Evolutionary conservation across 1,140 invertebrate genomes (phyloP).

Genomic region (Trichonephila clavipes): DNA sequence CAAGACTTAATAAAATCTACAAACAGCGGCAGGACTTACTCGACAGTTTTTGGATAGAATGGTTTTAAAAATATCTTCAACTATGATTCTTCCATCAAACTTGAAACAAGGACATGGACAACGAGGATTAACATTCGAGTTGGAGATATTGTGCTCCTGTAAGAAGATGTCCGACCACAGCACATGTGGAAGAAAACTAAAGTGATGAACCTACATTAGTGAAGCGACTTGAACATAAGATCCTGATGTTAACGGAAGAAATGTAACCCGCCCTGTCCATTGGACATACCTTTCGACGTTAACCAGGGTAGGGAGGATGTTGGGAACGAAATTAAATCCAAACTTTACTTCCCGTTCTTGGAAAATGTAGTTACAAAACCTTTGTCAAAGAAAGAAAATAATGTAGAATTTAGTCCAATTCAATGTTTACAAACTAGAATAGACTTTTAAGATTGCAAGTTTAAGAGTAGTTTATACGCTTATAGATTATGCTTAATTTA

Average conservation of each 20-base stretch:
- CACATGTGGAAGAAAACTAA: not conserved
- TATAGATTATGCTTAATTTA: too few relatives aligned
- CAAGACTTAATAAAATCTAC: conserved; percentile 79
- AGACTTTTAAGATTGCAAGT: too few relatives aligned
- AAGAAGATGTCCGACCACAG: conserved; percentile 13
- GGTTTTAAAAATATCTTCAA: not conserved
- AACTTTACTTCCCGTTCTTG: too few relatives aligned
- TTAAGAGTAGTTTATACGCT: too few relatives aligned
- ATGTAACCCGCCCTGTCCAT: too few relatives aligned
- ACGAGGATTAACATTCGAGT: not conserved
- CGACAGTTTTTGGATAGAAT: conserved; percentile 61
- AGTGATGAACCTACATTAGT: not conserved
- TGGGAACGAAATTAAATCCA: too few relatives aligned
- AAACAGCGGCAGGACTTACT: conserved; percentile 62
- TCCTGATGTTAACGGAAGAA: not conserved
- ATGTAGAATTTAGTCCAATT: too few relatives aligned
- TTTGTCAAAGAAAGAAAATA: too few relatives aligned
- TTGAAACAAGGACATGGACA: not conserved
- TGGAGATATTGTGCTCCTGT: conserved; percentile 26
- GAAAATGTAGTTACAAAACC: too few relatives aligned
- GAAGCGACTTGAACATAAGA: not conserved
- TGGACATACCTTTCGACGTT: too few relatives aligned
- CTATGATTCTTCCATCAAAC: conserved; percentile 23
- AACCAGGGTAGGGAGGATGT: too few relatives aligned
- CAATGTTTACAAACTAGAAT: too few relatives aligned